These are phyloP conservation scores for Myotis pilosus DNA, from an alignment of 2,797 vertebrate species.

Conservation along the genomic window DNA sequence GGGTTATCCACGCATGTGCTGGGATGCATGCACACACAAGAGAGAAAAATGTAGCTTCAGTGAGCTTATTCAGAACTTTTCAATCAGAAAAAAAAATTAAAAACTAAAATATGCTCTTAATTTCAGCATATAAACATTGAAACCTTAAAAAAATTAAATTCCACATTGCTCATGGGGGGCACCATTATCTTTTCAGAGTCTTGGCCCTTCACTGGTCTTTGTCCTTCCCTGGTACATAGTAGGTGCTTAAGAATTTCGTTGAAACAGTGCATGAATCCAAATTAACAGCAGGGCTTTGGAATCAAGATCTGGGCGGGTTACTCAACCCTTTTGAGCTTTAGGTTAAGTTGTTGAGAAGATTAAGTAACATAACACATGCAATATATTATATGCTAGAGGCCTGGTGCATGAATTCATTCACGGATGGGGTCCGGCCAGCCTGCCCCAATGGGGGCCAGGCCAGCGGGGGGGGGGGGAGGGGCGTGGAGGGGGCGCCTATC, in stretches of 20 bases:
- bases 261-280: not conserved
- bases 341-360: not conserved
- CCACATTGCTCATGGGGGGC: not conserved
- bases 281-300: not conserved
- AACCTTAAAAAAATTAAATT: not conserved
- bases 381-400: not conserved
- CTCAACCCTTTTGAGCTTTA: not conserved
- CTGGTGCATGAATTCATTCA: too few relatives aligned
- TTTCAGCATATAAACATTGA: not conserved
- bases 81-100: not conserved
- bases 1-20: not conserved
- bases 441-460: too few relatives aligned
- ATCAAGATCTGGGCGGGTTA: not conserved
- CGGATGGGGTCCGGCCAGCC: too few relatives aligned
- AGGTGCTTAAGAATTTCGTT: not conserved
- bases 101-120: not conserved
- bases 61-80: not conserved
- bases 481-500: too few relatives aligned
- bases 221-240: not conserved
- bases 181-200: not conserved
- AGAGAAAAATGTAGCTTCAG: not conserved
- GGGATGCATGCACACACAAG: too few relatives aligned
- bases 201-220: not conserved
- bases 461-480: rapidly evolving
- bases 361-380: not conserved